Evolutionary conservation across 2,113 vertebrate genomes (phyloP), one percentile per base, ranked within the genome.

Genomic region (Diphyllodes magnificus): DNA sequence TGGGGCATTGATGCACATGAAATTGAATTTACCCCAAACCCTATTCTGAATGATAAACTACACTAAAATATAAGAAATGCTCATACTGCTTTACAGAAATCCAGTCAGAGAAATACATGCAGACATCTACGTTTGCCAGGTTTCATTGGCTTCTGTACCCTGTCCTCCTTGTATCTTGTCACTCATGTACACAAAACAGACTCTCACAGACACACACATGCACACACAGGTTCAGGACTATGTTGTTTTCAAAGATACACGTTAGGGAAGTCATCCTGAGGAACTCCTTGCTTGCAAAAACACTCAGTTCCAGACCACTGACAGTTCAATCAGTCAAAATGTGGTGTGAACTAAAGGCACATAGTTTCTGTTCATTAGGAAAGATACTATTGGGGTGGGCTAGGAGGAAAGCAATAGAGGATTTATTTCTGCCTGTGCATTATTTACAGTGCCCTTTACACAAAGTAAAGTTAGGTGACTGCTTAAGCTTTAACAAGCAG

Each of bases 391-490:
- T 23, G 23, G 30, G 20, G 51, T 81, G 44, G 27, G 44, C 42
- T 33, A 49, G n/a, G 21, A 68, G 77, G 57, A 76, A 69, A 69
- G 2, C 14, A 63, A 78, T 27, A 80, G n/a, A 70, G 50, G 6
- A 51, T 83, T 85, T 45, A 60, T 92, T 94, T 93, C 39, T 95
- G 56, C 64, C 27, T 42, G 45, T 87, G 82, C 49, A 92, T 95
- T 90, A 95, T 97, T 96, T 93, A 95, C 49, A 92, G 59, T 9
- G 64, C 39, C 87, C 78, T 97, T 95, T 91, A 64, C 76, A 86
- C 78, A 72, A 84, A 96, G 87, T 92, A 88, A 97, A 98, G 97
- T 98, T 98, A 90, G 80, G 88, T 80, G 73, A 59, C 59, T 82
- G 92, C 37, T 92, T 89, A 88, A 91, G 90, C 70, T 77, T 93